Evolutionary conservation across 1,140 invertebrate species (phyloP), one percentile per base, ranked within the genome.

Genomic region (Drosophila elegans): DNA sequence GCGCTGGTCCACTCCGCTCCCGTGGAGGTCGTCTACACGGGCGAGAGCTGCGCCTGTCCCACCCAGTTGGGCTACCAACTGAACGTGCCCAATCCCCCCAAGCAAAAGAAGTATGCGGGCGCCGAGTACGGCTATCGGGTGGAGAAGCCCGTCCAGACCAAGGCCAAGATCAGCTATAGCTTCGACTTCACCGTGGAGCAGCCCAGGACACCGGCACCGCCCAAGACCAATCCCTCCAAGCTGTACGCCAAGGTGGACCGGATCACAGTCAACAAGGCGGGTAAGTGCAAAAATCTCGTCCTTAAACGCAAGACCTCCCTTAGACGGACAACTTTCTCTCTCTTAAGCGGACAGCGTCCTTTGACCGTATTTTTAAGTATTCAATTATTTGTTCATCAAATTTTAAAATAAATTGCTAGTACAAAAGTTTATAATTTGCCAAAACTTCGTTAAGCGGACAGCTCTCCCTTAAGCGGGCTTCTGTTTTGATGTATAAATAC

Each of bases 131-230:
- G 81, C 34, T 92, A 91, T 61, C 89, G 86, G 3, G 64, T 92
- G 39, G 91, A 92, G 10, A 82, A 83, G 25, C 91, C 91, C n/a
- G 67, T 81, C 7, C 72, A 79, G 57, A 54, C 78, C 25, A 91
- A 91, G 68, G 81, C 84, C 39, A 91, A 91, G 62, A 90, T 91
- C 4, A 89, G 67, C 52, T 91, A 92, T 39, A 83, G 83, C 60
- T 91, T 92, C 32, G 91, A 92, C 46, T 86, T 92, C 29, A 79
- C 77, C 5, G 91, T 92, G 1, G 84, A 91, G 52, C 78, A 91
- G 32, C 91, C 91, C 1, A 68, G 77, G 7, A 79, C 81, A 4
- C 78, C 86, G 5, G 21, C 64, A 3, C 86, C 78, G 6, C 67
- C 62, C 4, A 78, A 80, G 38, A 21, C 29, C 25, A 75, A 77